phyloP scores from a whole-genome alignment of 2,113 vertebrate species.

The Zosterops lateralis region DNA sequence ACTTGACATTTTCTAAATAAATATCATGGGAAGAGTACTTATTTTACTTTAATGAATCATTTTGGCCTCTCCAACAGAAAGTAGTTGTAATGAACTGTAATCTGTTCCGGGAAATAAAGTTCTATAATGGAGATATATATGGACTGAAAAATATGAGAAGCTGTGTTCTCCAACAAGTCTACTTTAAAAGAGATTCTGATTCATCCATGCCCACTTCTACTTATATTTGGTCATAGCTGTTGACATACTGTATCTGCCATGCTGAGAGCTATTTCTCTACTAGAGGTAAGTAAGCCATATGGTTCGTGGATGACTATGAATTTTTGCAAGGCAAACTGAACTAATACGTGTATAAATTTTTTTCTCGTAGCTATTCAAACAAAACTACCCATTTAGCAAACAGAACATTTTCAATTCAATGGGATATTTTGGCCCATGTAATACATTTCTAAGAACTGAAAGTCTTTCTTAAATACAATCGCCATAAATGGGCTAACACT shows the following conservation, averaged over 20 bases:
- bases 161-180: not conserved
- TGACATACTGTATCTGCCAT: slow-evolving; percentile 35
- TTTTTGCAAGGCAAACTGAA: slow-evolving; percentile 28
- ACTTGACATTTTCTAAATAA: slow-evolving; percentile 62
- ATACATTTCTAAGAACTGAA: not conserved
- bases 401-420: not conserved
- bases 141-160: slow-evolving; percentile 37
- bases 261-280: slow-evolving; percentile 41
- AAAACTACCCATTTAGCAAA: not conserved
- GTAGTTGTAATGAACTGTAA: slow-evolving; percentile 36
- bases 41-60: slow-evolving; percentile 61
- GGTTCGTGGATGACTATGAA: slow-evolving; percentile 43
- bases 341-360: not conserved
- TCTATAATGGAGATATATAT: slow-evolving; percentile 24
- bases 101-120: not conserved
- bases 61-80: slow-evolving; percentile 31
- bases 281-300: slow-evolving; percentile 49
- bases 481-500: not conserved
- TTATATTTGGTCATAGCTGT: slow-evolving; percentile 57
- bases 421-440: not conserved
- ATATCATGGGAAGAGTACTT: slow-evolving; percentile 42
- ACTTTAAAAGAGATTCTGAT: slow-evolving; percentile 44
- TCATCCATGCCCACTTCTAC: slow-evolving; percentile 49
- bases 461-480: not conserved
- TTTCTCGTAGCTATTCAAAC: not conserved